phyloP scores from a whole-genome alignment of 1,140 invertebrate species.

The Calycopis cecrops region DNA sequence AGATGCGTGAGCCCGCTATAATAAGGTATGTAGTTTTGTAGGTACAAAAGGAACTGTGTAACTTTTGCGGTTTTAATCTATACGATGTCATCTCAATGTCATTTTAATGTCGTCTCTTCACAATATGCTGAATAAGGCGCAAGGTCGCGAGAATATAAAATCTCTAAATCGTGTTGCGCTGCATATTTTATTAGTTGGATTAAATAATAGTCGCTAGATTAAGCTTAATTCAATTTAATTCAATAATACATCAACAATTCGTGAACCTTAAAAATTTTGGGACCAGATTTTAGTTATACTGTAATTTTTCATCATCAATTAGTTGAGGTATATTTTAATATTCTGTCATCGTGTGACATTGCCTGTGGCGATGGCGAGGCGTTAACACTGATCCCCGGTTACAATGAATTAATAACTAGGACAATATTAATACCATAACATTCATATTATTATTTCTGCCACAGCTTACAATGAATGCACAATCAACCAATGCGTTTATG shows the following conservation, averaged over 20 bases:
- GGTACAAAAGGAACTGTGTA: too few species aligned
- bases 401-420: constrained; percentile 88
- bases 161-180: constrained; percentile 89
- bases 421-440: constrained; percentile 96
- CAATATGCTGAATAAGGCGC: too few species aligned
- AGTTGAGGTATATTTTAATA: constrained; percentile 97
- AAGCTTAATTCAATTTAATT: too few species aligned
- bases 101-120: too few species aligned
- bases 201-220: too few species aligned
- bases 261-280: too few species aligned
- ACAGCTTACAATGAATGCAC: constrained; percentile 89
- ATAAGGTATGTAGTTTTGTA: too few species aligned
- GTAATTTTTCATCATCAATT: constrained; percentile 96
- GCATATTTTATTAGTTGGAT: too few species aligned
- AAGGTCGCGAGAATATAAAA: constrained; percentile 91
- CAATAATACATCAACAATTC: constrained; percentile 93
- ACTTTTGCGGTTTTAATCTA: too few species aligned
- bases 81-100: too few species aligned
- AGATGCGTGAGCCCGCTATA: too few species aligned
- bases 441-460: constrained; percentile 91
- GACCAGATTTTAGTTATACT: constrained; percentile 91
- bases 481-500: constrained; percentile 92
- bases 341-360: constrained; percentile 96
- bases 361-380: constrained; percentile 96
- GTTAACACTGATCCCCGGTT: constrained; percentile 94